Evolutionary conservation across 2,888 invertebrate genomes (phyloP).

Genomic region (Bruchidius siliquastri): DNA sequence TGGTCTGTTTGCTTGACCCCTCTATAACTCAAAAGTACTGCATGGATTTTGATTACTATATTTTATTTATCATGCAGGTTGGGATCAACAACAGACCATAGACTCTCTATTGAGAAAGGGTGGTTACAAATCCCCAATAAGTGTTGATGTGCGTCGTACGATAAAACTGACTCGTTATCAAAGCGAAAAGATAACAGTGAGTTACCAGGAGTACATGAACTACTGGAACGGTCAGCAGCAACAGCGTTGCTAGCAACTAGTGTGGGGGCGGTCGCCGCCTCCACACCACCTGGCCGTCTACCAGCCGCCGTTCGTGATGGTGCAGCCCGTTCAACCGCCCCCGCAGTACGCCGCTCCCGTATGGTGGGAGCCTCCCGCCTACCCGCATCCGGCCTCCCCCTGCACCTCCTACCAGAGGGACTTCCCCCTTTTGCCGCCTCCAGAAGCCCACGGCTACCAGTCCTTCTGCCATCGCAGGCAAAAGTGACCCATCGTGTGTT

Average conservation of each 20-base stretch:
- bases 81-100: slow-evolving; percentile 98
- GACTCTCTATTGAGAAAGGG: slow-evolving; percentile 96
- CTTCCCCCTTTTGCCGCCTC: slow-evolving; percentile 33
- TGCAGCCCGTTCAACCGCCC: slow-evolving; percentile 5
- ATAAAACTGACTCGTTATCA: slow-evolving; percentile 95
- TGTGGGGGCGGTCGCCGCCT: slow-evolving; percentile 50
- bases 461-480: slow-evolving; percentile 40
- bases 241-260: slow-evolving; percentile 66
- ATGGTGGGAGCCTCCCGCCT: slow-evolving; percentile 41
- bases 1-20: neutral
- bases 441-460: slow-evolving; percentile 30
- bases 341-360: slow-evolving; percentile 27
- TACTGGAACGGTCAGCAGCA: slow-evolving; percentile 54
- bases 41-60: no score
- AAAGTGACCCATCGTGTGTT: slow-evolving; percentile 38
- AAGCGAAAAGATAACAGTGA: slow-evolving; percentile 89
- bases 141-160: slow-evolving; percentile 79
- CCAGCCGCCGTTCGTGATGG: slow-evolving; percentile 1
- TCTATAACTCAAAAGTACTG: neutral
- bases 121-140: slow-evolving; percentile 88
- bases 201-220: slow-evolving; percentile 77
- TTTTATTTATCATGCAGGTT: slow-evolving; percentile 59
- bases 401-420: slow-evolving; percentile 40
- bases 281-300: slow-evolving; percentile 36
- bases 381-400: slow-evolving; percentile 32